phyloP scores from a whole-genome alignment of 1,140 invertebrate species.

The Lepidotrigona ventralis region DNA sequence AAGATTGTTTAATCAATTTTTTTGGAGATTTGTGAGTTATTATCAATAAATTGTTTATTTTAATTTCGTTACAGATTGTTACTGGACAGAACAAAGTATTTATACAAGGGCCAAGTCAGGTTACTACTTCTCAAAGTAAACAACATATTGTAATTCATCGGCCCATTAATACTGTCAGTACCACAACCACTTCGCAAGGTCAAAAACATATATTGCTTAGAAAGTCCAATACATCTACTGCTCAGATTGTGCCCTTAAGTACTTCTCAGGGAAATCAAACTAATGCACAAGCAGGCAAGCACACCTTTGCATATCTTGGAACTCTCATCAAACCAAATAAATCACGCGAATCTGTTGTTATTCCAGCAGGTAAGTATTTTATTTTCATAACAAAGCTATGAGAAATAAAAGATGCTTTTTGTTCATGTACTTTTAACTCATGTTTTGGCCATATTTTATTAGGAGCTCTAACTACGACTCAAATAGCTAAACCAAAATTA shows the following conservation, averaged over 20 bases:
- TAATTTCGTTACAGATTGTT: slow-evolving; percentile 69
- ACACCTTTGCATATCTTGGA: slow-evolving; percentile 77
- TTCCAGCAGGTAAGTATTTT: slow-evolving; percentile 71
- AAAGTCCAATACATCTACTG: slow-evolving; percentile 74
- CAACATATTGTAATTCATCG: slow-evolving; percentile 76
- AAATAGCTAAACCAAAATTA: slow-evolving; percentile 79
- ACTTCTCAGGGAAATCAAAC: slow-evolving; percentile 68
- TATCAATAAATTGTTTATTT: background rate
- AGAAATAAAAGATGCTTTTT: background rate
- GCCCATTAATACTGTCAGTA: slow-evolving; percentile 69
- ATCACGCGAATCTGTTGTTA: slow-evolving; percentile 73
- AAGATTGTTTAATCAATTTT: background rate
- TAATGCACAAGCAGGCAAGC: slow-evolving; percentile 72
- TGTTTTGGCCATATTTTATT: slow-evolving; percentile 2
- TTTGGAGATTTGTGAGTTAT: background rate
- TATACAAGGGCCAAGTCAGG: slow-evolving; percentile 73
- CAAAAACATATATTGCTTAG: slow-evolving; percentile 77
- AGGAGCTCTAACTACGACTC: slow-evolving; percentile 71
- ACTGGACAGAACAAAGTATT: slow-evolving; percentile 73
- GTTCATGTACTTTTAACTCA: background rate
- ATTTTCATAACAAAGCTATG: slow-evolving; percentile 1
- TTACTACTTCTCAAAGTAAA: slow-evolving; percentile 69
- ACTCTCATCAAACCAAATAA: slow-evolving; percentile 77
- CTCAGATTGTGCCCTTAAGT: slow-evolving; percentile 76
- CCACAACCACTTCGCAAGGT: slow-evolving; percentile 60